phyloP scores from a whole-genome alignment of 1,140 invertebrate genomes.

The Choristoneura fumiferana region DNA sequence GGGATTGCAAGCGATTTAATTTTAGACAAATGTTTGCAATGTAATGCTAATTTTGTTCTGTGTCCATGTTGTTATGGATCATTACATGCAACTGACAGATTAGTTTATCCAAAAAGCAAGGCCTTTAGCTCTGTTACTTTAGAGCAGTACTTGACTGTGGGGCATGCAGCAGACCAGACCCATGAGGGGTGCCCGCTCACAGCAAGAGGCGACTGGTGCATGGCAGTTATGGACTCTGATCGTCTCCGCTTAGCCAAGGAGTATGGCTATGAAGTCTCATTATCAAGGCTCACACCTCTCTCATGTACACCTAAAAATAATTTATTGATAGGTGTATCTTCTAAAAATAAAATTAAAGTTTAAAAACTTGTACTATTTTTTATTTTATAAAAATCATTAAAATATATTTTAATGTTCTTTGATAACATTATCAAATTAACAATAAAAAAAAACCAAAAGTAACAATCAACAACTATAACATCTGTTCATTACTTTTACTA shows the following conservation, averaged over 20 bases:
- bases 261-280: conserved; percentile 85
- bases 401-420: conserved; percentile 37
- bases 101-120: conserved; percentile 86
- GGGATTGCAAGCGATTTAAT: conserved; percentile 96
- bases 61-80: conserved; percentile 98
- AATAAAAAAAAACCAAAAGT: conserved; percentile 26
- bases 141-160: conserved; percentile 88
- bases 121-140: conserved; percentile 78
- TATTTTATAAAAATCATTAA: conserved; percentile 19
- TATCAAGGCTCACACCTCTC: conserved; percentile 87
- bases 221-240: conserved; percentile 94
- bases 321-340: conserved; percentile 87
- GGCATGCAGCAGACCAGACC: conserved; percentile 94
- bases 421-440: conserved; percentile 14
- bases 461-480: conserved; percentile 7
- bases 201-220: conserved; percentile 81
- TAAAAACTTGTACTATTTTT: conserved; percentile 25
- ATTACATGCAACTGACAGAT: conserved; percentile 85
- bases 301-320: conserved; percentile 97
- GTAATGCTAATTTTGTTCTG: conserved; percentile 90
- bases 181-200: conserved; percentile 83
- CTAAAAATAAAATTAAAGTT: conserved; percentile 29
- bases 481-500: too few relatives aligned
- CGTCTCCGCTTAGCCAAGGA: conserved; percentile 86
- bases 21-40: conserved; percentile 88